phyloP scores from a whole-genome alignment of 2,797 vertebrate genomes.

The Chloroceryle amazona region DNA sequence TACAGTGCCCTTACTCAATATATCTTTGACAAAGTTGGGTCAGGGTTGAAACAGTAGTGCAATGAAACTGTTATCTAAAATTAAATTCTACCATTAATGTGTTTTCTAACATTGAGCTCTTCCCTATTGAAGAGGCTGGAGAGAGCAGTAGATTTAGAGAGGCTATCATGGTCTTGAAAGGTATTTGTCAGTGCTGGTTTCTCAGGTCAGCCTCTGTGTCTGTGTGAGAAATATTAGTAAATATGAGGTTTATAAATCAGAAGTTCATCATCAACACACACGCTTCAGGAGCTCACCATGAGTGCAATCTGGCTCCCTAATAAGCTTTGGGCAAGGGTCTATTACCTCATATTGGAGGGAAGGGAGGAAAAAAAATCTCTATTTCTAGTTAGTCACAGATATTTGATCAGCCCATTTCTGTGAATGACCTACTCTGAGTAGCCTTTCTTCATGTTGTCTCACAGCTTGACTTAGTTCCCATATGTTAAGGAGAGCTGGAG shows the following conservation, averaged over 20 bases:
- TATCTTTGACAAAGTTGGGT: neutral
- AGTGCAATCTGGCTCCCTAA: neutral
- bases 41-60: neutral
- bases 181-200: neutral
- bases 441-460: neutral
- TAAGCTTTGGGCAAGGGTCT: neutral
- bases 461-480: neutral
- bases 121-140: neutral
- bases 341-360: neutral
- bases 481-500: neutral
- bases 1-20: neutral
- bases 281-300: neutral
- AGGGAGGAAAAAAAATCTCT: slow-evolving; percentile 20
- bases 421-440: neutral
- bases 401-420: neutral
- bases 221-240: neutral
- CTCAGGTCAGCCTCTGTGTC: neutral
- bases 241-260: neutral
- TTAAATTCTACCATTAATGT: neutral
- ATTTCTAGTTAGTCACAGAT: slow-evolving; percentile 12
- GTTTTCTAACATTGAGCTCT: neutral
- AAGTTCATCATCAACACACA: neutral
- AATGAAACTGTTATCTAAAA: neutral
- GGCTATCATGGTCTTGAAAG: neutral
- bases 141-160: neutral